Conservation (phyloP, 2,797 vertebrate species). For the Natrix natrix region DNA sequence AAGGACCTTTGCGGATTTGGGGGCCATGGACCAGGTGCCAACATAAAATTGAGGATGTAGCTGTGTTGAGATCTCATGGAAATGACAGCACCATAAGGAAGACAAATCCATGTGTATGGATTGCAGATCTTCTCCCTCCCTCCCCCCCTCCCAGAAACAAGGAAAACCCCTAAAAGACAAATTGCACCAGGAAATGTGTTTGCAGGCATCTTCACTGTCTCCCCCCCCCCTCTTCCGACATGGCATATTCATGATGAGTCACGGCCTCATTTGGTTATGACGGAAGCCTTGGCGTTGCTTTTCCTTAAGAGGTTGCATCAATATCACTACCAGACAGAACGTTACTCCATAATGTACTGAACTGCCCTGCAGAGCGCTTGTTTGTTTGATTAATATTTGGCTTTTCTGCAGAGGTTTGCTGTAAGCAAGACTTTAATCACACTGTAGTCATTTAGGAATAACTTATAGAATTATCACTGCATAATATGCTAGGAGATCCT, state of each 20-base stretch:
- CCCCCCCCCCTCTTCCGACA: neutral
- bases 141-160: neutral
- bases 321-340: conserved; percentile 48
- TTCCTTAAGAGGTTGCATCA: conserved; percentile 51
- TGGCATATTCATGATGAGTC: conserved; percentile 35
- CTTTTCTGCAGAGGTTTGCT: conserved; percentile 67
- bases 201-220: no score
- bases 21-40: neutral
- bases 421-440: conserved; percentile 71
- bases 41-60: neutral
- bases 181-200: neutral
- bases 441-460: conserved; percentile 68
- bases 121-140: neutral
- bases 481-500: conserved; percentile 48
- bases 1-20: neutral
- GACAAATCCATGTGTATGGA: neutral
- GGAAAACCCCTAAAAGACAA: neutral
- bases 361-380: conserved; percentile 59
- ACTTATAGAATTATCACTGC: conserved; percentile 66
- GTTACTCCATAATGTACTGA: conserved; percentile 57
- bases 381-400: conserved; percentile 70
- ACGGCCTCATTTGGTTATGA: conserved; percentile 40
- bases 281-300: conserved; percentile 32
- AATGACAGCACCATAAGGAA: neutral
- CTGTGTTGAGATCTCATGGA: neutral